Base-by-base conservation (phyloP, 92 coral and sea anemone genomes). In the Metridium senile region DNA sequence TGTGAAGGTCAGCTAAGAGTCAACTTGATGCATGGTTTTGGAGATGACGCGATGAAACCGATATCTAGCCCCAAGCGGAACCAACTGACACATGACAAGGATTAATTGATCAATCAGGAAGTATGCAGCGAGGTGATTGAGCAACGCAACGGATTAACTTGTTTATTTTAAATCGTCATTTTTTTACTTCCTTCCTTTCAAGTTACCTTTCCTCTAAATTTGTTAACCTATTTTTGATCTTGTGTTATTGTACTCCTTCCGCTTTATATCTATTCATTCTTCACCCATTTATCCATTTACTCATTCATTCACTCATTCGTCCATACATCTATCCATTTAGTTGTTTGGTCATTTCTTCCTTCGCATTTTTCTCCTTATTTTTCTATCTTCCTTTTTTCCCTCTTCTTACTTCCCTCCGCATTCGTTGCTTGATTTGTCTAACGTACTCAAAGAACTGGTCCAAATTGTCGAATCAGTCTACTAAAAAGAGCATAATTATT, bases 31-130 rank as follows among this genome's bases (percentile, higher is more conserved):
- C 32, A 59, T 20, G 59, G 29, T 63, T 30, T 31, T 59, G 16
- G 65, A 23, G 31, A 28, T 63, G 69, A 63, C 69, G 69, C 20
- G 69, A 30, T 63, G 69, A 63, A 31, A 63, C 45, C 26, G 45
- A 31, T 63, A 63, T 63, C 66, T 54, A 1, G 30, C 6, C 23
- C 33, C 33, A 11, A 26, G 66, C 69, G 69, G 69, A 29, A 27
- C 2, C 22, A 2, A 17, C 0, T 8, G 31, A 16, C 69, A 29
- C 69, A 63, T 63, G 35, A 63, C 23, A 28, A 13, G 45, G 69
- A 63, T 63, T 31, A 17, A 19, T 29, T 31, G 17, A 25, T 22
- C 8, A 26, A 2, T 22, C 65, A 59, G 65, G 65, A 59, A 59
- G 31, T 59, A 21, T 26, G n/a, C n/a, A n/a, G n/a, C n/a, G n/a